Conservation (phyloP, 2,797 vertebrate genomes). For the Delichon dasypus region DNA sequence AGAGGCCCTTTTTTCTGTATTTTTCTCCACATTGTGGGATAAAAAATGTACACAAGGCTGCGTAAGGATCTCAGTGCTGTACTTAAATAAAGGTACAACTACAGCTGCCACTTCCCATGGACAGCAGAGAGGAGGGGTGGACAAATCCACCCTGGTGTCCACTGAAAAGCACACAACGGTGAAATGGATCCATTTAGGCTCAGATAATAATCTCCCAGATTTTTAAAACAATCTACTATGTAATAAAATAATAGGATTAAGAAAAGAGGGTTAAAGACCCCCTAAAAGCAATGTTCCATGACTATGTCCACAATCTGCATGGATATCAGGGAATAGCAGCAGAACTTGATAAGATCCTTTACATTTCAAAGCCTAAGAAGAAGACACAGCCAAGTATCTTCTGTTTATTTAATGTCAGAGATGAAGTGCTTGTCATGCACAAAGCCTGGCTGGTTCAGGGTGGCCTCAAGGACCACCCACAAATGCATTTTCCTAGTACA, state of each 20-base stretch:
- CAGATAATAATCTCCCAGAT: not conserved
- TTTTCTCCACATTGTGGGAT: not conserved
- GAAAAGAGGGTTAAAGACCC: not conserved
- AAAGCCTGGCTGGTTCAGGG: not conserved
- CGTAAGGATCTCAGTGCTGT: not conserved
- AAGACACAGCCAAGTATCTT: not conserved
- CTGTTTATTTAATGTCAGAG: not conserved
- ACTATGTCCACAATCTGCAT: not conserved
- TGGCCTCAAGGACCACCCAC: conserved; percentile 3
- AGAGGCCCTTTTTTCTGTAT: not conserved
- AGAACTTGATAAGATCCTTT: not conserved
- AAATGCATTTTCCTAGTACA: not conserved
- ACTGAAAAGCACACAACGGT: not conserved
- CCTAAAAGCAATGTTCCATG: not conserved
- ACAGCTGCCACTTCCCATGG: not conserved
- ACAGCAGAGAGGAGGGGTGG: not conserved
- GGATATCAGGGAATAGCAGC: not conserved
- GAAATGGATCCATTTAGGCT: not conserved
- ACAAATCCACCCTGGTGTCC: not conserved
- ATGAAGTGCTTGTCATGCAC: not conserved
- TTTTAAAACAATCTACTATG: not conserved
- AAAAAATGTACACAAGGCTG: not conserved
- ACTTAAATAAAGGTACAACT: not conserved
- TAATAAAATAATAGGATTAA: not conserved
- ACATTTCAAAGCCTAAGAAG: not conserved